Evolutionary conservation across 2,888 invertebrate species (phyloP), one percentile per base, ranked within the genome.

Genomic region (Bedellia somnulentella): DNA sequence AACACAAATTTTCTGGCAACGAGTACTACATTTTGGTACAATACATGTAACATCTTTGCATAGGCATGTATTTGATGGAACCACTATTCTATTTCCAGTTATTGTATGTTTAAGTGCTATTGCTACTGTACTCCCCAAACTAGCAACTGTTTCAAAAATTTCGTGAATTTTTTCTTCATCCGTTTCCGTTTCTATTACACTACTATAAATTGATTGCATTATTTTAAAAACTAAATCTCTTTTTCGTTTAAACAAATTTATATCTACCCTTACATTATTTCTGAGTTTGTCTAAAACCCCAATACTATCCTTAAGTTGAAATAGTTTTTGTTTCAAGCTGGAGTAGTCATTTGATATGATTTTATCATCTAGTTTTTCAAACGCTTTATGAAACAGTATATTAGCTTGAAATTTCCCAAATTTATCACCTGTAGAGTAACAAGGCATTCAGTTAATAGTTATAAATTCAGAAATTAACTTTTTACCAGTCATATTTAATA

Each of bases 91-190:
- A 33, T 68, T 71, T 0, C 67, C 73, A 3, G 52, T 53, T 21
- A 56, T 42, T 1, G 64, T 55, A 9, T 27, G 39, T 39, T 67
- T 71, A 36, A 73, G 38, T 9, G 62, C 64, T 14, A 32, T 34
- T 2, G 58, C 39, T 24, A 70, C 39, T 28, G 59, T 54, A 32
- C 55, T 45, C 11, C 56, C 59, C 3, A 67, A 11, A 11, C 43
- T 30, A 5, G 44, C 8, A 13, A 73, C 37, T 40, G 52, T 57
- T 3, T 40, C 13, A 35, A 57, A 57, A 6, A 41, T 37, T 3
- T 47, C 47, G 15, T 57, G 45, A n/a, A 54, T 35, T 30, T 53
- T 44, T 2, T 39, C 35, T 1, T 42, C 26, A 17, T 31, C 36
- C 4, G 34, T 25, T 2, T 44, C 35, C 22, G 39, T 40, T 9